Conservation (phyloP, 2,888 invertebrate genomes). For the Micoletzkya japonica region DNA sequence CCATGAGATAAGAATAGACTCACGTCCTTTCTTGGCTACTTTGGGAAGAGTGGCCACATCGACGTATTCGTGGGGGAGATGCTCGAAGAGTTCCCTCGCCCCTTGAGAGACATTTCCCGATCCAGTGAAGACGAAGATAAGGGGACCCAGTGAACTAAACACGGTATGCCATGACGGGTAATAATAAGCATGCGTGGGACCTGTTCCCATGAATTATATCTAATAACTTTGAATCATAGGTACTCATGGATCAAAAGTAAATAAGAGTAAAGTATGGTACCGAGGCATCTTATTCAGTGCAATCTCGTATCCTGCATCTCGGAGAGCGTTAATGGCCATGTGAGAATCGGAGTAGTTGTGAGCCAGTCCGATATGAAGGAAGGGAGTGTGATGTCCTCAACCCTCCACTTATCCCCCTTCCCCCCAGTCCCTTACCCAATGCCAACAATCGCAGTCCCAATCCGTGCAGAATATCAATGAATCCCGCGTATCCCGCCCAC, state of each 20-base stretch:
- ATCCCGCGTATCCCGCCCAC: slow-evolving; percentile 86
- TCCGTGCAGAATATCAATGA: slow-evolving; percentile 97
- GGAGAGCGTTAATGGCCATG: slow-evolving; percentile 93
- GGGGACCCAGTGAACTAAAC: slow-evolving; percentile 81
- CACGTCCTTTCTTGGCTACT: slow-evolving; percentile 94
- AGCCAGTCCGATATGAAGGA: slow-evolving; percentile 97
- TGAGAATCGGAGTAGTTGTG: slow-evolving; percentile 97
- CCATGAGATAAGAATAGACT: slow-evolving; percentile 60
- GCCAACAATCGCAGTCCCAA: slow-evolving; percentile 77
- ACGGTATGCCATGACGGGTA: not conserved
- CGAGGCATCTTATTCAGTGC: slow-evolving; percentile 93
- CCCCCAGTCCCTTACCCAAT: slow-evolving; percentile 15
- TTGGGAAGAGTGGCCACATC: slow-evolving; percentile 90
- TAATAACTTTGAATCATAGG: too few relatives aligned
- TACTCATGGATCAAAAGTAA: too few relatives aligned
- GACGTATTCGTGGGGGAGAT: slow-evolving; percentile 95
- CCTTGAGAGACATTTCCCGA: slow-evolving; percentile 91
- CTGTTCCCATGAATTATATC: too few relatives aligned
- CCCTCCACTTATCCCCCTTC: slow-evolving; percentile 75
- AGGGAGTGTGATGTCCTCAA: slow-evolving; percentile 96
- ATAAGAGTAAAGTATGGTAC: slow-evolving; percentile 39
- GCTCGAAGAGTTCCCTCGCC: slow-evolving; percentile 80
- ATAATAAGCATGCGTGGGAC: not conserved
- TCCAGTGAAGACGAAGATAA: slow-evolving; percentile 96
- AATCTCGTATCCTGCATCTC: slow-evolving; percentile 99